phyloP scores from a whole-genome alignment of 2,113 vertebrate genomes.

The Toxotes jaculatrix region DNA sequence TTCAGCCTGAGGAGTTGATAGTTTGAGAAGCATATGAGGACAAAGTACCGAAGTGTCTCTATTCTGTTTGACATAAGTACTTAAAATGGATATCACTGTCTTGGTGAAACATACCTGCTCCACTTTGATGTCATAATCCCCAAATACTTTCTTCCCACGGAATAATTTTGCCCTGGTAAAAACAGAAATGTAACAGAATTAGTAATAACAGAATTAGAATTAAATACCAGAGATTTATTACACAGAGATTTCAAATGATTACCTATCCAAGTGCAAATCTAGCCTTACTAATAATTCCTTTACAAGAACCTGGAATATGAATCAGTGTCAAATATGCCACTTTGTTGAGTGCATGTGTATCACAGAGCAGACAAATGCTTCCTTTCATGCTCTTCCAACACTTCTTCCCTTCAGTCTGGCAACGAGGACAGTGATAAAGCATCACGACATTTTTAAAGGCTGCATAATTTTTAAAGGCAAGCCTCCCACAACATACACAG shows the following conservation, averaged over 20 bases:
- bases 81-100: constrained; percentile 4
- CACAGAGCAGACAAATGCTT: background rate
- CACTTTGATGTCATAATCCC: constrained; percentile 95
- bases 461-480: background rate
- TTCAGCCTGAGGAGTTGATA: constrained; percentile 86
- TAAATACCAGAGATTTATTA: background rate
- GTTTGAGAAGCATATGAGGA: constrained; percentile 21
- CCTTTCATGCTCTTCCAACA: constrained; percentile 11
- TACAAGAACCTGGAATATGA: background rate
- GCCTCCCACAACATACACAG: background rate
- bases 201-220: background rate
- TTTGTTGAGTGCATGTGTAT: background rate
- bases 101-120: constrained; percentile 89
- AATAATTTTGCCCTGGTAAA: constrained; percentile 92
- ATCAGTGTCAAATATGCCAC: background rate
- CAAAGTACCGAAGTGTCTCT: background rate
- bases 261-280: background rate
- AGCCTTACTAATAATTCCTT: background rate
- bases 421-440: background rate
- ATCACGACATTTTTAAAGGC: constrained; percentile 23
- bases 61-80: background rate
- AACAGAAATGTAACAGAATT: constrained; percentile 25
- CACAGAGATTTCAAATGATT: background rate
- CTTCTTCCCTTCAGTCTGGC: constrained; percentile 7
- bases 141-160: constrained; percentile 92